Conservation (phyloP, 2,888 invertebrate species). For the Protonemura montana region DNA sequence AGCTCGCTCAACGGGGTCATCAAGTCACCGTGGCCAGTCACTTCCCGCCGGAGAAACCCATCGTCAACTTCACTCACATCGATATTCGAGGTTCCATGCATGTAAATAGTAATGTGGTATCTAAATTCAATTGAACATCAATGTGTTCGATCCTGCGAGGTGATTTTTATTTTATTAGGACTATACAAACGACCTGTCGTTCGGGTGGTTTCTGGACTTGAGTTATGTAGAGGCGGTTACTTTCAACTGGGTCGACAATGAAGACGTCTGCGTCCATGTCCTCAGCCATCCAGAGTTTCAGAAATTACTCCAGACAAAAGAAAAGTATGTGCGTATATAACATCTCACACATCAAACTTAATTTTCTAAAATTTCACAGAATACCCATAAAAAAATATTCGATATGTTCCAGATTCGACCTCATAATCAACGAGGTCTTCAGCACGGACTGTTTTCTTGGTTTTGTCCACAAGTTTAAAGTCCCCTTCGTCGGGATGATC, state of each 20-base stretch:
- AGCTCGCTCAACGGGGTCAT: constrained; percentile 63
- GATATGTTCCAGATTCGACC: constrained; percentile 50
- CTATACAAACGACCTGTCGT: neutral
- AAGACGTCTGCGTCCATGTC: neutral
- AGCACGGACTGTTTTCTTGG: constrained; percentile 54
- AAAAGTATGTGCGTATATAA: neutral
- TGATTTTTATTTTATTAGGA: neutral
- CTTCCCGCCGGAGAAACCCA: constrained; percentile 56
- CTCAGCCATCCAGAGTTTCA: constrained; percentile 32
- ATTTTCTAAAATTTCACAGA: too few species aligned
- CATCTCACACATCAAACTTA: too few species aligned
- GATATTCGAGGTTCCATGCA: constrained; percentile 30
- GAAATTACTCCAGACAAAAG: constrained; percentile 24
- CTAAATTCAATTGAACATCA: too few species aligned
- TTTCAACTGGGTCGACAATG: neutral
- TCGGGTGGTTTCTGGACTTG: neutral
- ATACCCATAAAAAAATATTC: too few species aligned
- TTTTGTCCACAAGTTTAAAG: constrained; percentile 51
- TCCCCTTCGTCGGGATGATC: constrained; percentile 49
- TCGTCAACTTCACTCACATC: constrained; percentile 57
- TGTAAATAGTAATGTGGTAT: neutral
- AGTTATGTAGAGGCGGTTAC: neutral
- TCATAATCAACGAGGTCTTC: constrained; percentile 54
- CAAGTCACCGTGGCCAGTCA: constrained; percentile 63
- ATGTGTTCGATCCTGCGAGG: neutral